phyloP scores from a whole-genome alignment of 2,113 vertebrate genomes.

The Todiramphus saurophagus region DNA sequence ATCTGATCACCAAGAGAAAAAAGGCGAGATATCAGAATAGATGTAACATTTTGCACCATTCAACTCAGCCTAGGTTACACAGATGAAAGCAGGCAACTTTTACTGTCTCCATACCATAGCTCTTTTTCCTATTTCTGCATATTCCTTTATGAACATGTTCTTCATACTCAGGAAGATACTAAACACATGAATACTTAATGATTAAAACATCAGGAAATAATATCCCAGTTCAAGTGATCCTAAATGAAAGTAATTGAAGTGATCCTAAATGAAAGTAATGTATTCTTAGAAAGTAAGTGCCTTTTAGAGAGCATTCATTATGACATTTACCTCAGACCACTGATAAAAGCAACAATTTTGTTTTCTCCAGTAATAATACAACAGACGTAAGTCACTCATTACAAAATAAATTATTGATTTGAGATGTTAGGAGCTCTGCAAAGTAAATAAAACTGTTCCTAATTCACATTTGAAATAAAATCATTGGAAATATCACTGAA shows the following conservation, averaged over 20 bases:
- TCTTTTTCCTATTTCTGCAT: not conserved
- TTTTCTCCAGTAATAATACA: not conserved
- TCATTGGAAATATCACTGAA: not conserved
- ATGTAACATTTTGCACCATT: not conserved
- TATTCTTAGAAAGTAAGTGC: not conserved
- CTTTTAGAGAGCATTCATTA: not conserved
- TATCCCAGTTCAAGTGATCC: not conserved
- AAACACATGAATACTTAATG: not conserved
- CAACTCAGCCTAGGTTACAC: not conserved
- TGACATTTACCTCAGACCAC: not conserved
- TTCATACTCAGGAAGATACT: not conserved
- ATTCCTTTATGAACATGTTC: not conserved
- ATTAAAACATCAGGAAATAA: not conserved
- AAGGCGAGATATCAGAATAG: not conserved
- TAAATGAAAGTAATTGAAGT: not conserved
- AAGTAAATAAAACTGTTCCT: not conserved
- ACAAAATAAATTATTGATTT: not conserved
- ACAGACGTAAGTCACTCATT: not conserved
- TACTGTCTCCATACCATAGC: not conserved
- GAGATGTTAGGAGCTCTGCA: not conserved
- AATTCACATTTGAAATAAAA: not conserved
- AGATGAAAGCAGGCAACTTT: not conserved
- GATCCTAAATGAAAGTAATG: not conserved
- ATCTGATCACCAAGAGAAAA: not conserved
- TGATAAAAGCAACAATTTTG: not conserved